Conservation (phyloP, 2,113 vertebrate species). For the Nesoenas mayeri region DNA sequence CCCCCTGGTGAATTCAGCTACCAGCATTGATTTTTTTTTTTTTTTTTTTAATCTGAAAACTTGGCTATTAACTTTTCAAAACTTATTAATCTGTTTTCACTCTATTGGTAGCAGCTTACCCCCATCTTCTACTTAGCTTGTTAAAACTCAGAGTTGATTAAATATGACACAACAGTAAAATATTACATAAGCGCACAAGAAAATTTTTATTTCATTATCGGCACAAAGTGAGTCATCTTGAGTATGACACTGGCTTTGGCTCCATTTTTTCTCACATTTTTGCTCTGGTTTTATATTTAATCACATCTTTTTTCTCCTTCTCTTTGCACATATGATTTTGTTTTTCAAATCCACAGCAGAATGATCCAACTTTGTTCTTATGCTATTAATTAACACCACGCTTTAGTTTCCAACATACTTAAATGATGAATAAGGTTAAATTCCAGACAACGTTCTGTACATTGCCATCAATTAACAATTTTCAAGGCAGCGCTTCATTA, state of each 20-base stretch:
- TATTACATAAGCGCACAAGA: conserved; percentile 50
- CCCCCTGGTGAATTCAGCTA: conserved; percentile 17
- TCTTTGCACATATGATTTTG: conserved; percentile 20
- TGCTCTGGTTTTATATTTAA: conserved; percentile 60
- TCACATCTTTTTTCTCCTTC: conserved; percentile 36
- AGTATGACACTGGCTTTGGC: conserved; percentile 66
- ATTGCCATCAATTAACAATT: conserved; percentile 83
- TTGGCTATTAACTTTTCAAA: conserved; percentile 49
- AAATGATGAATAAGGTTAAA: conserved; percentile 84
- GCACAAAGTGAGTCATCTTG: conserved; percentile 75
- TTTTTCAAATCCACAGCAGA: conserved; percentile 47
- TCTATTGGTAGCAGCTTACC: conserved; percentile 6
- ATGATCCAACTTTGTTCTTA: conserved; percentile 71
- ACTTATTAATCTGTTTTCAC: conserved; percentile 51
- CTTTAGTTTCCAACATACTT: conserved; percentile 74
- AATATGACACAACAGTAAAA: conserved; percentile 69
- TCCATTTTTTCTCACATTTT: conserved; percentile 54
- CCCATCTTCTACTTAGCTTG: conserved; percentile 1
- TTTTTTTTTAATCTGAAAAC: conserved; percentile 29
- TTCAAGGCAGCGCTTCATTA: conserved; percentile 76
- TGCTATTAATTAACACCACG: conserved; percentile 78
- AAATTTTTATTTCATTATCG: conserved; percentile 70
- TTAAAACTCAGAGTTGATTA: conserved; percentile 65
- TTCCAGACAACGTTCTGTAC: conserved; percentile 76
- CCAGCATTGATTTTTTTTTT: neutral